Percentiles rank a stretch among this genome's conserved stretches.
Evolutionary conservation across 2,113 vertebrate species (phyloP).

Genomic region (Balaenoptera acutorostrata): DNA sequence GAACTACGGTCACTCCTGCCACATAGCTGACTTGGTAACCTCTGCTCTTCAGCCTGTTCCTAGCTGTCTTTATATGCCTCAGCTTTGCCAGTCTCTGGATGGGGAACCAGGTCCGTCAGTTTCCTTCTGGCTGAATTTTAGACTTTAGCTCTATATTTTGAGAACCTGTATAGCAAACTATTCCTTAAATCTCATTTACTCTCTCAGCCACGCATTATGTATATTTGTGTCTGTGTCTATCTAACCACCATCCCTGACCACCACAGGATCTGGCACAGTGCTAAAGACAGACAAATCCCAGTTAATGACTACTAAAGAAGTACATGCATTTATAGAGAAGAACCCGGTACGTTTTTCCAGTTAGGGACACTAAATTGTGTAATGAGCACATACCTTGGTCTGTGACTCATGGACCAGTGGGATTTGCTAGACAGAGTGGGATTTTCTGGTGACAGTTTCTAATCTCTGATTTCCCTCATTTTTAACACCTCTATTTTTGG

Average conservation of each 20-base stretch:
- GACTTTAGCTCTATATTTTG: background rate
- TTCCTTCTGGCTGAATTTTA: background rate
- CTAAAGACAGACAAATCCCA: background rate
- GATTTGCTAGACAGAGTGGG: constrained; percentile 53
- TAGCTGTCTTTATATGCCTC: background rate
- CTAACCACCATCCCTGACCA: background rate
- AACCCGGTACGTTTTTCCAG: background rate
- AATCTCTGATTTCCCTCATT: constrained; percentile 23
- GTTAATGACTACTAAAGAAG: background rate
- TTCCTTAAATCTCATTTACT: background rate
- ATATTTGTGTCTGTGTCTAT: background rate
- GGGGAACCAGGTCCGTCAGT: background rate
- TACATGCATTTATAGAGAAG: background rate
- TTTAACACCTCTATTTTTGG: constrained; percentile 52
- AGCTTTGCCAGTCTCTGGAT: background rate
- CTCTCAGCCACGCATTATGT: background rate
- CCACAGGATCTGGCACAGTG: background rate
- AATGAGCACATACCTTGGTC: background rate
- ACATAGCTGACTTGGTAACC: background rate
- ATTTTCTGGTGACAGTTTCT: constrained; percentile 24
- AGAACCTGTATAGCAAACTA: background rate
- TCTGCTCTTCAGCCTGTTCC: background rate
- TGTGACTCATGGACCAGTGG: constrained; percentile 12
- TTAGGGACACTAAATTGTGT: background rate
- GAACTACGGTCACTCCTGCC: background rate